Evolutionary conservation across 2,797 vertebrate genomes (phyloP).

Genomic region (Lacerta bilineata): DNA sequence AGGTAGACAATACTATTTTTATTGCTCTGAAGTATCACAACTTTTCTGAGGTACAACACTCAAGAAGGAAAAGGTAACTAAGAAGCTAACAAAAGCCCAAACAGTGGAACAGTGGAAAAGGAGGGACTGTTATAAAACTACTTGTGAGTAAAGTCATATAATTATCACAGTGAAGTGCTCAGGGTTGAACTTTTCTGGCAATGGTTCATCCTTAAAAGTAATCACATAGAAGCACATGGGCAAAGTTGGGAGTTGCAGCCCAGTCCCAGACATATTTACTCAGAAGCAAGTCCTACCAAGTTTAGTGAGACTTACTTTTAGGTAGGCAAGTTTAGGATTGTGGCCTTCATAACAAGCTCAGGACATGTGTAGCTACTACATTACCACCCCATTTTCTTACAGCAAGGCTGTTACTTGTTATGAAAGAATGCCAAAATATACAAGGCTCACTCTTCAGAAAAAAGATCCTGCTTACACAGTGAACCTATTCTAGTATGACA

Average conservation of each 20-base stretch:
- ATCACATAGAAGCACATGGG: no score
- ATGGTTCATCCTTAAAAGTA: neutral
- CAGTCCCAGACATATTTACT: neutral
- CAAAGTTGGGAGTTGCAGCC: neutral
- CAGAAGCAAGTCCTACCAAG: neutral
- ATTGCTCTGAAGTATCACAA: neutral
- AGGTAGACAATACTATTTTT: neutral
- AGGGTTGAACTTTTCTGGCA: neutral
- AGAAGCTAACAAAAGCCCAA: neutral
- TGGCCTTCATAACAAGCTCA: neutral
- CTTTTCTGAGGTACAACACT: neutral
- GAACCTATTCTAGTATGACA: neutral
- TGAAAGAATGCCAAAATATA: conserved; percentile 17
- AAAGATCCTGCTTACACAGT: conserved; percentile 3
- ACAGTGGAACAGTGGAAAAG: neutral
- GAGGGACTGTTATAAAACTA: neutral
- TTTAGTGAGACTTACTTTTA: neutral
- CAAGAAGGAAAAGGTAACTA: fast-evolving
- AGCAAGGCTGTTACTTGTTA: conserved; percentile 8
- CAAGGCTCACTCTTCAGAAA: neutral
- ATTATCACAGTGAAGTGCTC: neutral
- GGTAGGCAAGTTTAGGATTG: neutral
- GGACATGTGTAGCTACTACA: neutral
- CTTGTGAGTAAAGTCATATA: neutral
- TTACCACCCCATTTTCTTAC: neutral